Conservation (phyloP, 2,113 vertebrate genomes). For the Hemicordylus capensis region DNA sequence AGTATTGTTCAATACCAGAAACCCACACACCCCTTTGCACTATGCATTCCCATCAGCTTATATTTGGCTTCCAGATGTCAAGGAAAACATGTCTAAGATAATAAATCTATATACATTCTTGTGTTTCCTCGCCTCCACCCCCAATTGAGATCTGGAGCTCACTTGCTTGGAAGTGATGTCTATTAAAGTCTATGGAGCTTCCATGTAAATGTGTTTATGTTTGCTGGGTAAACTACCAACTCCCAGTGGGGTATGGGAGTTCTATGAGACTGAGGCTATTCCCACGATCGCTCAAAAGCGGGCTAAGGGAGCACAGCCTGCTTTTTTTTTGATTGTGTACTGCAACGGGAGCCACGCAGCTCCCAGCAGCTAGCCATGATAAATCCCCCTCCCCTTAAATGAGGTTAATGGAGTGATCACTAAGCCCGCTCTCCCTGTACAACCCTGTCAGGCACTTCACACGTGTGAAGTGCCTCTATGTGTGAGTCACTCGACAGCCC, state of each 20-base stretch:
- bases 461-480: too few relatives aligned
- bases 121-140: not conserved
- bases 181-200: not conserved
- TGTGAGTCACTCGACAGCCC: not conserved
- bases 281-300: too few relatives aligned
- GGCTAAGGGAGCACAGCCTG: too few relatives aligned
- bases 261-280: too few relatives aligned
- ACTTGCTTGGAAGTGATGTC: not conserved
- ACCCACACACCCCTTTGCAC: not conserved
- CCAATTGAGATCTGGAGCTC: not conserved
- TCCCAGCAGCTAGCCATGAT: too few relatives aligned
- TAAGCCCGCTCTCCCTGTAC: too few relatives aligned
- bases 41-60: conserved; percentile 16
- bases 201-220: not conserved
- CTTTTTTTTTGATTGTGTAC: too few relatives aligned
- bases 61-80: conserved; percentile 6
- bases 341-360: too few relatives aligned
- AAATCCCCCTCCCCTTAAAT: too few relatives aligned
- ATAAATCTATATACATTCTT: not conserved
- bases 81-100: conserved; percentile 14
- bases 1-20: conserved; percentile 24
- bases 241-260: not conserved
- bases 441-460: too few relatives aligned
- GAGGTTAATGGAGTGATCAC: too few relatives aligned
- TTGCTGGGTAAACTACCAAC: not conserved